These are phyloP conservation scores for Aulostomus chinensis DNA, from an alignment of 2,797 vertebrate genomes.

Conservation along the genomic window DNA sequence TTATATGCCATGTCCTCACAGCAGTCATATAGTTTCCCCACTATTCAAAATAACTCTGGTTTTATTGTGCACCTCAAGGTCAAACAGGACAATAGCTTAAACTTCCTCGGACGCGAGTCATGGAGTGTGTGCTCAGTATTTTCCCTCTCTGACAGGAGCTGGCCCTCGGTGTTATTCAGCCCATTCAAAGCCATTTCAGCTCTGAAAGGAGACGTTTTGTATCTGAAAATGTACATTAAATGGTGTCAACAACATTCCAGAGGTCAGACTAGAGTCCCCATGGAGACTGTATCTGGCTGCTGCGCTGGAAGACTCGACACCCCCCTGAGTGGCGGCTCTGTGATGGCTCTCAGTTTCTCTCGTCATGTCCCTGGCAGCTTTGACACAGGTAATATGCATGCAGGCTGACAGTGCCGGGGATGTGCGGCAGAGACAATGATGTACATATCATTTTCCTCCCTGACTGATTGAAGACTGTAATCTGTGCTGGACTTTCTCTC, in stretches of 20 bases:
- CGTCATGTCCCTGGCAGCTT: constrained; percentile 80
- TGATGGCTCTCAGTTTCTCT: constrained; percentile 80
- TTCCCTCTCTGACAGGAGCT: constrained; percentile 65
- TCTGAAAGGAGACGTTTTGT: constrained; percentile 70
- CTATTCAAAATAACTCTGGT: constrained; percentile 61
- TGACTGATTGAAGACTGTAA: constrained; percentile 89
- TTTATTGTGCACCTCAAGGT: constrained; percentile 64
- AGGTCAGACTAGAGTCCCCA: constrained; percentile 75
- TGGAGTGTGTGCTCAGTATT: constrained; percentile 40
- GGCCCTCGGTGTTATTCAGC: constrained; percentile 55
- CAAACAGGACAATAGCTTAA: constrained; percentile 47
- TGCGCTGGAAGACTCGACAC: constrained; percentile 51
- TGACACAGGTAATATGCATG: constrained; percentile 86
- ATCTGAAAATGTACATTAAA: constrained; percentile 81
- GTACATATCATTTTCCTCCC: constrained; percentile 87
- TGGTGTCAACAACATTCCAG: constrained; percentile 72
- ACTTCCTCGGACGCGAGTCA: constrained; percentile 41
- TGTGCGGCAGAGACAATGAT: constrained; percentile 80
- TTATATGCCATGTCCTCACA: constrained; percentile 45
- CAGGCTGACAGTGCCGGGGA: constrained; percentile 73
- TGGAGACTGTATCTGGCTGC: constrained; percentile 70
- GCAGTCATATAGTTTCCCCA: constrained; percentile 50
- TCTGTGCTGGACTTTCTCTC: constrained; percentile 84
- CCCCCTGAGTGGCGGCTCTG: constrained; percentile 76
- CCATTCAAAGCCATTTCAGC: constrained; percentile 69